A percentile compares a stretch with the other conserved stretches of the same genome.
Evolutionary conservation across 2,113 vertebrate species (phyloP).

Genomic region (Marcusenius ussheri): DNA sequence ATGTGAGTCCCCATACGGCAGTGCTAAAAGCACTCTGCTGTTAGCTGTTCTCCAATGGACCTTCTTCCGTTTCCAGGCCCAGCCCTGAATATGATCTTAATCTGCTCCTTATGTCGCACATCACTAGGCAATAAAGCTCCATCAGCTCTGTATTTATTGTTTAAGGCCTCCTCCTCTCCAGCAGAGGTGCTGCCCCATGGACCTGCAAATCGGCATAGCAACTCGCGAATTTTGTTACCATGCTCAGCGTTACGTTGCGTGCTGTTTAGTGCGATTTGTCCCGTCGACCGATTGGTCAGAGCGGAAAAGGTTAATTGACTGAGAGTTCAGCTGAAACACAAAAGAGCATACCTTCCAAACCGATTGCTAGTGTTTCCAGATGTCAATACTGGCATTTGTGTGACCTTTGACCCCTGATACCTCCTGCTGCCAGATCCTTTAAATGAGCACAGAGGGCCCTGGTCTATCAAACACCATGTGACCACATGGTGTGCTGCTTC

Average conservation of each 20-base stretch:
- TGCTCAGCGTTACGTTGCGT: background rate
- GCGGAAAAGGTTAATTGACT: background rate
- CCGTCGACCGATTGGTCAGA: background rate
- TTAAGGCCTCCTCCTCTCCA: background rate
- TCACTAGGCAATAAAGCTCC: background rate
- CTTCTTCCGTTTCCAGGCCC: conserved; percentile 7
- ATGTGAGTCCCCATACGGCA: conserved; percentile 22
- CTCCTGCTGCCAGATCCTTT: background rate
- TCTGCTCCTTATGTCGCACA: background rate
- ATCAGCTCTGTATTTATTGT: conserved; percentile 1
- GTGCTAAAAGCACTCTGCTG: conserved; percentile 18
- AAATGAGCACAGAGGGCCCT: background rate
- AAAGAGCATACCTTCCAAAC: background rate
- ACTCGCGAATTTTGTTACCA: background rate
- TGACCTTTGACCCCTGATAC: background rate
- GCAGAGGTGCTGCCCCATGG: background rate
- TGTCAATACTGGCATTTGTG: background rate
- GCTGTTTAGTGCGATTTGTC: background rate
- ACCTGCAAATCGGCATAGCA: background rate
- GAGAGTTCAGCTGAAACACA: background rate
- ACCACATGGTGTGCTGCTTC: background rate
- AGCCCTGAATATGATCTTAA: conserved; percentile 19
- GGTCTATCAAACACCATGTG: background rate
- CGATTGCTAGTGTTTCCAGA: background rate
- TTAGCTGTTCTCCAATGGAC: conserved; percentile 3